Percentiles rank a stretch among this genome's conserved stretches.
Evolutionary conservation across 2,888 invertebrate genomes (phyloP).

Genomic region (Drosophila monieri): DNA sequence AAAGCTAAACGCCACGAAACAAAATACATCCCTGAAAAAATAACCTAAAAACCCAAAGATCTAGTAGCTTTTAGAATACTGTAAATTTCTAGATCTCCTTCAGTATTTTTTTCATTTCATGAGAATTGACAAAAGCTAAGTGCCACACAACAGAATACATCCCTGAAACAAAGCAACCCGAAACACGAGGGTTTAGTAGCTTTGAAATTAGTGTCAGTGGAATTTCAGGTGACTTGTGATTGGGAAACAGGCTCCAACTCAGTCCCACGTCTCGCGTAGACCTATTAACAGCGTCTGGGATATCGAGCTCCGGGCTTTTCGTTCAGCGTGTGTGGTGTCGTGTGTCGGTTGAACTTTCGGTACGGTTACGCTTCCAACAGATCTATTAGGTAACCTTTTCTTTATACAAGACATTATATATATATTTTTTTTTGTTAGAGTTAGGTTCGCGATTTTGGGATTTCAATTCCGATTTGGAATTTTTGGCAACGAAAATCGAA

Average conservation of each 20-base stretch:
- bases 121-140: too few relatives aligned
- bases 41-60: too few relatives aligned
- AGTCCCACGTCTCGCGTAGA: slow-evolving; percentile 57
- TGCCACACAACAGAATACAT: too few relatives aligned
- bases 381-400: neutral
- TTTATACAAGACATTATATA: neutral
- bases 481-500: neutral
- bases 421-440: neutral
- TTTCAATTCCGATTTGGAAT: neutral
- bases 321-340: slow-evolving; percentile 13
- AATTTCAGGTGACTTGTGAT: slow-evolving; percentile 17
- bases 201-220: slow-evolving; percentile 7
- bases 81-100: too few relatives aligned
- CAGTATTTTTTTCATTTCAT: too few relatives aligned
- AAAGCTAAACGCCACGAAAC: too few relatives aligned
- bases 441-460: neutral
- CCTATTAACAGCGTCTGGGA: slow-evolving; percentile 65
- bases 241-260: neutral
- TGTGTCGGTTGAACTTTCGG: slow-evolving; percentile 12
- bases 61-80: too few relatives aligned
- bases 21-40: too few relatives aligned
- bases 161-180: neutral
- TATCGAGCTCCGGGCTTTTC: slow-evolving; percentile 55
- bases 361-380: neutral
- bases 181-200: neutral